Evolutionary conservation across 2,888 invertebrate species (phyloP), one percentile per base, ranked within the genome.

Genomic region (Busseola fusca): DNA sequence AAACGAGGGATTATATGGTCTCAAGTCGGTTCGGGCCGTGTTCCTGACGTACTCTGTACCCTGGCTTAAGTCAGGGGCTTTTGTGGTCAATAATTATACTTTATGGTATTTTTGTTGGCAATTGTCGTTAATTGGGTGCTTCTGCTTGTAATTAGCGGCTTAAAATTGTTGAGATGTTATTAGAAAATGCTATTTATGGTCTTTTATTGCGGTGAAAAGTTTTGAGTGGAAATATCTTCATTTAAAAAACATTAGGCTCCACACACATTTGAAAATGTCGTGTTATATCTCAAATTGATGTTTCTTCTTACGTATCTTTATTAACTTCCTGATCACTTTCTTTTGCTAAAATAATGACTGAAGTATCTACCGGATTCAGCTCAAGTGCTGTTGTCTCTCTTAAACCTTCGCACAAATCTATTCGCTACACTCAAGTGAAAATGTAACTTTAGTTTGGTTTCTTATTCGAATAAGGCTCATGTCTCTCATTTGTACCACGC

Each of bases 1-100:
- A 84, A 86, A 86, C 85, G 80, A 81, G 84, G 83, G 85, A 88
- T 89, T 88, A 78, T 84, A 84, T 83, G 84, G 83, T 86, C 87
- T 88, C 84, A 82, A 87, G 86, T 84, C 80, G 83, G 78, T 84
- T 78, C 72, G 80, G 82, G 78, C 86, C 87, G 85, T 86, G 88
- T 90, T 90, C 88, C 87, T 85, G 82, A 81, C 63, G 75, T 78
- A 72, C 67, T 84, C 80, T 68, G 68, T 64, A 69, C 69, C 60
- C 18, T 63, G 79, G 73, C 63, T 64, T 76, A 86, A 87, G 74
- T 66, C 42, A 80, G 18, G 52, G 60, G 76, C 78, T 75, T 56
- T 63, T 27, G 80, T 72, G 79, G 73, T 74, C 67, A 75, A 70
- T 76, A 78, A 79, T 72, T 60, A 71, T 56, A 64, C 60, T 78